A percentile compares a stretch with the other conserved stretches of the same genome.
These are phyloP conservation scores for Synanthedon myopaeformis DNA, from an alignment of 2,888 invertebrate genomes.

Conservation along the genomic window DNA sequence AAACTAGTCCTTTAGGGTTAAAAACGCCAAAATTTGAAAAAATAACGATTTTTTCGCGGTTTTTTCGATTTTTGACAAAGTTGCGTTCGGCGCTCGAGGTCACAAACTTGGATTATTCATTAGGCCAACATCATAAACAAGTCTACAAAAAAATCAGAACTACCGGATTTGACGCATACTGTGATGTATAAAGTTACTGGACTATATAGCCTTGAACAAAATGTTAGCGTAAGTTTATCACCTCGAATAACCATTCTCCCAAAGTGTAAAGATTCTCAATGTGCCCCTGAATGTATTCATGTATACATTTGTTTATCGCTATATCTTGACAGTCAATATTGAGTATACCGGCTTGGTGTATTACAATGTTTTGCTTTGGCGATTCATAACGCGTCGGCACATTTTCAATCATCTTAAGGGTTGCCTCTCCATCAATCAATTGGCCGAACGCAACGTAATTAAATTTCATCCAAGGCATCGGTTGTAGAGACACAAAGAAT, in stretches of 20 bases:
- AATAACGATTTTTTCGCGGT: too few relatives aligned
- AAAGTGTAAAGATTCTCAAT: constrained; percentile 39
- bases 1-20: too few relatives aligned
- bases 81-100: too few relatives aligned
- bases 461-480: constrained; percentile 77
- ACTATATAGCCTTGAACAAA: too few relatives aligned
- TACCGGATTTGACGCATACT: too few relatives aligned
- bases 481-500: constrained; percentile 76
- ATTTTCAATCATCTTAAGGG: constrained; percentile 72
- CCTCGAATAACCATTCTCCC: constrained; percentile 35
- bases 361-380: constrained; percentile 45
- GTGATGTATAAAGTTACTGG: too few relatives aligned
- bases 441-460: constrained; percentile 82
- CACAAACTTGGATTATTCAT: too few relatives aligned
- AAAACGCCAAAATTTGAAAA: too few relatives aligned
- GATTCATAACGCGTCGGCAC: constrained; percentile 73
- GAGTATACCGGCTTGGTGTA: constrained; percentile 39
- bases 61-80: too few relatives aligned
- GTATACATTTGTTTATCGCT: constrained; percentile 33
- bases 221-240: constrained; percentile 8
- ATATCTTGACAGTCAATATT: constrained; percentile 46
- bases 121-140: too few relatives aligned
- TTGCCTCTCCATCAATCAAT: constrained; percentile 74
- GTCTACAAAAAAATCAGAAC: too few relatives aligned
- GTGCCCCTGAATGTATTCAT: constrained; percentile 41